Percentiles rank a stretch among this genome's conserved stretches.
Evolutionary conservation across 1,140 invertebrate species (phyloP).

Genomic region (Alviniconcha marisindica): DNA sequence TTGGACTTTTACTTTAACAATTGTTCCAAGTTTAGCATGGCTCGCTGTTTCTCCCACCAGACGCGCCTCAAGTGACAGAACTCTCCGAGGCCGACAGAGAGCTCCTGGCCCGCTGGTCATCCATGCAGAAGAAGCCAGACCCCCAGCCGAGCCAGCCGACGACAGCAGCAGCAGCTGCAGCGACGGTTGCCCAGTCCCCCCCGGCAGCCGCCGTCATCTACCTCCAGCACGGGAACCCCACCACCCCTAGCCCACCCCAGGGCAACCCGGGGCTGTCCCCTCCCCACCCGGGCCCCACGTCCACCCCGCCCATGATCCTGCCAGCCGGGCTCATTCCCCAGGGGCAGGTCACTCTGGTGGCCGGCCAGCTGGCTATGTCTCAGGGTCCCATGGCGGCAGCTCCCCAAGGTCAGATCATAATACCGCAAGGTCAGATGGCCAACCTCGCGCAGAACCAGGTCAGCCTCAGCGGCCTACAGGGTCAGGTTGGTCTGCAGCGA

Average conservation of each 20-base stretch:
- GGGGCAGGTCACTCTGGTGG: neutral
- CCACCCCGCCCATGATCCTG: constrained; percentile 13
- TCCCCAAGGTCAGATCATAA: neutral
- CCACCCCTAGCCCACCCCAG: constrained; percentile 3
- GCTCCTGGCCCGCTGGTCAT: constrained; percentile 68
- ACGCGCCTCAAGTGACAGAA: constrained; percentile 9
- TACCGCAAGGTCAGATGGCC: neutral
- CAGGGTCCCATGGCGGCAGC: neutral
- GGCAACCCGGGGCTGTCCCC: constrained; percentile 2
- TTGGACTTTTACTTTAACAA: no score
- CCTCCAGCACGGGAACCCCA: constrained; percentile 19
- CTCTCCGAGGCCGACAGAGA: constrained; percentile 66
- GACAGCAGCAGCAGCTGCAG: neutral
- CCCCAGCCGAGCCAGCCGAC: neutral
- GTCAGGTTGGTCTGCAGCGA: neutral
- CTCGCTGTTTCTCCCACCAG: no score
- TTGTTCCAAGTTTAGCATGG: no score
- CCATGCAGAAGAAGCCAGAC: constrained; percentile 59
- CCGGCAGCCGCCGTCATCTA: constrained; percentile 1
- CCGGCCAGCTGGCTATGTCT: neutral
- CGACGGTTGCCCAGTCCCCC: neutral
- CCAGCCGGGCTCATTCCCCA: neutral
- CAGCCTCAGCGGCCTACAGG: neutral
- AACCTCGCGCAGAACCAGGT: neutral
- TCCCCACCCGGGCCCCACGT: constrained; percentile 24